Conservation (phyloP, 2,888 invertebrate genomes). For the Amblyjoppa proteus region DNA sequence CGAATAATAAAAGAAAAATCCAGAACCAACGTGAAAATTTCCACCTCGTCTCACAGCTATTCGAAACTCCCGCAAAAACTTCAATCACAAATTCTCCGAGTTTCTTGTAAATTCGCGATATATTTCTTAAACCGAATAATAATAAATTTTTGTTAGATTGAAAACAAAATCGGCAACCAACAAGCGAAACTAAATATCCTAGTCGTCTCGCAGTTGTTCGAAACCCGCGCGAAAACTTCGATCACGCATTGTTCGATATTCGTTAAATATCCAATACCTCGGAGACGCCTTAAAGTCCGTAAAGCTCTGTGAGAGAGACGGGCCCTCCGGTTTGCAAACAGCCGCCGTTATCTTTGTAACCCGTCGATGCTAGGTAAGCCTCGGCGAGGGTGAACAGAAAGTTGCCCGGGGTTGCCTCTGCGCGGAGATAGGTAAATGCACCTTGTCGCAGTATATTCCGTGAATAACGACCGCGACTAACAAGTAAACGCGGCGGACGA, state of each 20-base stretch:
- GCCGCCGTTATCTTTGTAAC: background rate
- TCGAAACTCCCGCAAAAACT: background rate
- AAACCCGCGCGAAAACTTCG: background rate
- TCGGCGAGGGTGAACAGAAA: background rate
- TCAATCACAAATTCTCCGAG: background rate
- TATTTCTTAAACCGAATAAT: too few species aligned
- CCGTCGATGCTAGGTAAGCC: conserved; percentile 11
- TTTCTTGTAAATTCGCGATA: background rate
- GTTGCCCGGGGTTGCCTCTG: conserved; percentile 3
- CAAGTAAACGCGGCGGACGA: conserved; percentile 13
- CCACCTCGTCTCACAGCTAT: background rate
- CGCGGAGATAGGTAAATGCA: background rate
- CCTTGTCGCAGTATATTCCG: conserved; percentile 11
- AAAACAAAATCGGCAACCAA: too few species aligned
- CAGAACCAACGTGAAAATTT: background rate
- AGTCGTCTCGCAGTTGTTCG: background rate
- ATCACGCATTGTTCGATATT: background rate
- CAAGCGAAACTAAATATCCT: background rate
- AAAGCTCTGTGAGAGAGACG: background rate
- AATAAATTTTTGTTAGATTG: too few species aligned
- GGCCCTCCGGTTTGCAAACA: background rate
- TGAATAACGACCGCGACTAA: conserved; percentile 23
- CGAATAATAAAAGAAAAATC: too few species aligned
- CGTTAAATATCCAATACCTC: background rate
- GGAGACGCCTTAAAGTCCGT: background rate